phyloP scores from a whole-genome alignment of 2,113 vertebrate species.

The Microcebus ravelobensis region DNA sequence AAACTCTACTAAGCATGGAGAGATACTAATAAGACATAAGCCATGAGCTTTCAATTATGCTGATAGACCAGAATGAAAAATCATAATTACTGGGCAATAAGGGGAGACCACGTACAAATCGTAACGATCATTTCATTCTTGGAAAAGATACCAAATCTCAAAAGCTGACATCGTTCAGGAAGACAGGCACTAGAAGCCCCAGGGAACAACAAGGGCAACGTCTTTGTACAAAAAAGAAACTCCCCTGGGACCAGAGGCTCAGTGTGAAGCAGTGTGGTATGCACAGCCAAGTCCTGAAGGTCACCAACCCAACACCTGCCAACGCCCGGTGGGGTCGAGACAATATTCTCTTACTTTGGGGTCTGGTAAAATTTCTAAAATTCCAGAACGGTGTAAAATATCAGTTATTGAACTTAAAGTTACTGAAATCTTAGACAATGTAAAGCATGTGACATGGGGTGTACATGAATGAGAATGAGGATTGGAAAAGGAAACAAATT shows the following conservation, averaged over 20 bases:
- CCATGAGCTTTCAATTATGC: not conserved
- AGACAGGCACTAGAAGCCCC: not conserved
- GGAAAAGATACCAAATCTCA: not conserved
- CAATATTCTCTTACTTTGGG: not conserved
- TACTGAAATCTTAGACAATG: not conserved
- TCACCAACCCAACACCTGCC: not conserved
- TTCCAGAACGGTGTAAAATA: not conserved
- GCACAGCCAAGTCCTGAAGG: not conserved
- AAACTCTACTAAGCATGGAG: not conserved
- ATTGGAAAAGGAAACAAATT: not conserved
- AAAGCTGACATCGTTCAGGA: not conserved
- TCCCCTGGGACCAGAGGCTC: not conserved
- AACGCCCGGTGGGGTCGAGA: not conserved
- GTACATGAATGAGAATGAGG: not conserved
- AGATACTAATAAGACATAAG: not conserved
- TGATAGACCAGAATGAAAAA: not conserved
- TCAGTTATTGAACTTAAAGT: not conserved
- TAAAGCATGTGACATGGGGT: not conserved
- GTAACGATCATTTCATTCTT: not conserved
- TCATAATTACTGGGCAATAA: not conserved
- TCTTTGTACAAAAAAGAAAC: not conserved
- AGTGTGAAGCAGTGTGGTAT: not conserved
- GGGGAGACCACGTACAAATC: not conserved
- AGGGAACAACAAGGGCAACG: not conserved
- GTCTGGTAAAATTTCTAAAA: not conserved